Evolutionary conservation across 2,113 vertebrate genomes (phyloP).

Genomic region (Epinephelus moara): DNA sequence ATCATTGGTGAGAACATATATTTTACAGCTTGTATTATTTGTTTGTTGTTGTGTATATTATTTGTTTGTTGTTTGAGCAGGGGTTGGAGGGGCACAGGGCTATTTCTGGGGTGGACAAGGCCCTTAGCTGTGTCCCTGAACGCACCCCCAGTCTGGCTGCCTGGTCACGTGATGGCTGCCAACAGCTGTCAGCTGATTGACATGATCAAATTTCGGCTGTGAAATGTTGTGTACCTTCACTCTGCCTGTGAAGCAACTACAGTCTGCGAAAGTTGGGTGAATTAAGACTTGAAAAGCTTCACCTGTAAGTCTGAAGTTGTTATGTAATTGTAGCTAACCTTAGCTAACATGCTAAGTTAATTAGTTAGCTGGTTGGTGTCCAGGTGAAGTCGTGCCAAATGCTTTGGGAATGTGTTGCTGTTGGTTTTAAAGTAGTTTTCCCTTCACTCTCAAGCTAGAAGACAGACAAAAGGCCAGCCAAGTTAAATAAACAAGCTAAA

Average conservation of each 20-base stretch:
- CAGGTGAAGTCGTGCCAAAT: neutral
- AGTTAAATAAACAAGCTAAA: neutral
- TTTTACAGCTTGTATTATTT: no score
- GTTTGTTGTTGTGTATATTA: no score
- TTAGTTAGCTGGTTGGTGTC: no score
- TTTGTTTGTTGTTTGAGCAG: no score
- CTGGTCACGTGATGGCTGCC: constrained; percentile 56
- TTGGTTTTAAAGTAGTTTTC: neutral
- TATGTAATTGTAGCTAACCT: neutral
- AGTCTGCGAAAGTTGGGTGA: neutral
- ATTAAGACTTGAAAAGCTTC: neutral
- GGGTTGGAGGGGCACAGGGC: neutral
- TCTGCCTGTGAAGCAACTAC: neutral
- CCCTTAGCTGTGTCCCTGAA: neutral
- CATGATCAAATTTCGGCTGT: constrained; percentile 44
- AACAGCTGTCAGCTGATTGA: constrained; percentile 59
- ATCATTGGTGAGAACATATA: no score
- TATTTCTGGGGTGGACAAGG: neutral
- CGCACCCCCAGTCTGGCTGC: neutral
- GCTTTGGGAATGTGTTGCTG: neutral
- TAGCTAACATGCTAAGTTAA: neutral
- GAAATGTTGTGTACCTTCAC: neutral
- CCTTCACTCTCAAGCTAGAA: neutral
- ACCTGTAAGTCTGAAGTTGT: constrained; percentile 22
- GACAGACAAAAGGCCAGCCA: neutral